Percentiles rank a stretch among this genome's conserved stretches.
Conservation (phyloP, 2,888 invertebrate species). For the Merodon equestris region DNA sequence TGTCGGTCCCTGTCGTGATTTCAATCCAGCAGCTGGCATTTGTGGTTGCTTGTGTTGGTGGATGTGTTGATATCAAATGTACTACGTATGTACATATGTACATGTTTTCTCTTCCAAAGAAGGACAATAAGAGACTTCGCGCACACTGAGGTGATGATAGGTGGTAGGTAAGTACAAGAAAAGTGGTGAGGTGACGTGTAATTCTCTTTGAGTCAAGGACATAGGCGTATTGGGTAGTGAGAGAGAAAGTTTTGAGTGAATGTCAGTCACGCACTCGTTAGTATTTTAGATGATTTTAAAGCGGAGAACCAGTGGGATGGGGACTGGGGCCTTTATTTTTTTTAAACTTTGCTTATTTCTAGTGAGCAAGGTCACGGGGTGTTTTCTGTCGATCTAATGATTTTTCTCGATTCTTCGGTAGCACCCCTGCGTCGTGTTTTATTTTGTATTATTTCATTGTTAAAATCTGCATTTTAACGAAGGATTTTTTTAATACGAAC, state of each 20-base stretch:
- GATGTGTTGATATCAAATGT: conserved; percentile 6
- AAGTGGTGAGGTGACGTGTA: not conserved
- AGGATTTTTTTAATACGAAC: too few relatives aligned
- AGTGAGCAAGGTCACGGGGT: too few relatives aligned
- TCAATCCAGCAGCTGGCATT: conserved; percentile 29
- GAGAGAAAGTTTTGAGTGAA: not conserved
- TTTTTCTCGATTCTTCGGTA: too few relatives aligned
- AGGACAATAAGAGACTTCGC: not conserved
- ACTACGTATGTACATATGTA: too few relatives aligned
- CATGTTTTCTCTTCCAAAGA: not conserved
- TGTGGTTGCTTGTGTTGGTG: not conserved
- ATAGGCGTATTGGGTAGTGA: not conserved
- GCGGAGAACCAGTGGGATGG: not conserved
- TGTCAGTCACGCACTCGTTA: not conserved
- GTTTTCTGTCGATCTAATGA: too few relatives aligned
- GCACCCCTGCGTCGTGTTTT: too few relatives aligned
- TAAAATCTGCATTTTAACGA: too few relatives aligned
- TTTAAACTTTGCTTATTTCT: too few relatives aligned
- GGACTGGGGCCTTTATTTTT: too few relatives aligned
- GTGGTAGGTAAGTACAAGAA: not conserved
- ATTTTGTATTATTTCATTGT: too few relatives aligned
- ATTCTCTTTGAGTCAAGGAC: conserved; percentile 21
- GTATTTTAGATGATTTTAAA: not conserved
- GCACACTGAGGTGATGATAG: too few relatives aligned
- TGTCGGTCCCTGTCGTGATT: conserved; percentile 7